Percentiles rank a stretch among this genome's conserved stretches.
These are phyloP conservation scores for Eupeodes luniger DNA, from an alignment of 2,888 invertebrate genomes.

Conservation along the genomic window DNA sequence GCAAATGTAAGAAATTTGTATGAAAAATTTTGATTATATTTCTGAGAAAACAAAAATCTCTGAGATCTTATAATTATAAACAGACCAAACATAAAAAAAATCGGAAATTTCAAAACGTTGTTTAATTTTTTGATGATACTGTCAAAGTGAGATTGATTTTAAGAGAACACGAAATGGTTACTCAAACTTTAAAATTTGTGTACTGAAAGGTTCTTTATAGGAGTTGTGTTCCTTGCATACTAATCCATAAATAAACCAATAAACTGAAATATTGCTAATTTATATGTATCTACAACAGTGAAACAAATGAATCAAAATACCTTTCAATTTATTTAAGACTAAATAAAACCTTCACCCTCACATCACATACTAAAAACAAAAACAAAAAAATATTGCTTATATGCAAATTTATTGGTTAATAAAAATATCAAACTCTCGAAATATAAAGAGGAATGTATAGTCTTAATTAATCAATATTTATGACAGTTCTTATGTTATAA, in stretches of 20 bases:
- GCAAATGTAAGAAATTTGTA: no score
- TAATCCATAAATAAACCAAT: slow-evolving; percentile 40
- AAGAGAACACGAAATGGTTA: slow-evolving; percentile 17
- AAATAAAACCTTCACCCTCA: slow-evolving; percentile 27
- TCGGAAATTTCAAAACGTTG: not conserved
- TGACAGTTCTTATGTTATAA: not conserved
- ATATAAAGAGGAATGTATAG: not conserved
- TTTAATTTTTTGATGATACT: slow-evolving; percentile 12
- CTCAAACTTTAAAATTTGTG: slow-evolving; percentile 15
- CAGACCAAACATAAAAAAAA: no score
- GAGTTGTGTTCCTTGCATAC: slow-evolving; percentile 38
- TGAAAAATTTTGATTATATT: no score
- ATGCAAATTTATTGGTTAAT: slow-evolving; percentile 21
- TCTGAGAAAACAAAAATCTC: no score
- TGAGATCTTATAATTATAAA: no score
- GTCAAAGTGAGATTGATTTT: slow-evolving; percentile 1
- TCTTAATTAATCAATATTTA: slow-evolving; percentile 14
- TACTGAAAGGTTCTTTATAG: slow-evolving; percentile 1
- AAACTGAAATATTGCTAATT: slow-evolving; percentile 18
- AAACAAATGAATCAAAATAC: slow-evolving; percentile 22
- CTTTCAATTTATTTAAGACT: slow-evolving; percentile 3
- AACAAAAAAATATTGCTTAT: not conserved
- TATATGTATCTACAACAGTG: slow-evolving; percentile 4
- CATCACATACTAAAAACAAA: no score
- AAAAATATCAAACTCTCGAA: slow-evolving; percentile 4